Evolutionary conservation across 64 coral and sea anemone genomes (phyloP).

Genomic region (Stichodactyla mertensii): DNA sequence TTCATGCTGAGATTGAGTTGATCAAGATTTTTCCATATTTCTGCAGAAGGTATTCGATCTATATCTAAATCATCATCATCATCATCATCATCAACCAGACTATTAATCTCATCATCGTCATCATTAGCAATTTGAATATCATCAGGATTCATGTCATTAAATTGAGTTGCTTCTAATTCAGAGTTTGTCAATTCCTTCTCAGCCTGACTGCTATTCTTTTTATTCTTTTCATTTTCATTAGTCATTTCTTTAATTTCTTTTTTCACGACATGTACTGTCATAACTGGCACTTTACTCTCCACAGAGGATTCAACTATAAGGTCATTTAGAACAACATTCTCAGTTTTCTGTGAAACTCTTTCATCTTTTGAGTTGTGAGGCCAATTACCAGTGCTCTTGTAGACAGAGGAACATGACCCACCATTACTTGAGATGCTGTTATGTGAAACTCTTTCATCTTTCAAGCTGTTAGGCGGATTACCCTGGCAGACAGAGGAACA

Average conservation of each 20-base stretch:
- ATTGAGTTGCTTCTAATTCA: neutral
- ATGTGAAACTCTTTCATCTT: too few species aligned
- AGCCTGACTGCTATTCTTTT: neutral
- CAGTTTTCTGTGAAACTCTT: too few species aligned
- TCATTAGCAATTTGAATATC: neutral
- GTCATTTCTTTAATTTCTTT: neutral
- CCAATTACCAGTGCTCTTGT: neutral
- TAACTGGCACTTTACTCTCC: neutral
- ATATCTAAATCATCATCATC: slow-evolving; percentile 41
- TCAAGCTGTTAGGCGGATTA: neutral
- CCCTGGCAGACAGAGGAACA: neutral
- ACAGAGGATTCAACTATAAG: neutral
- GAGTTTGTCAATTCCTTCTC: neutral
- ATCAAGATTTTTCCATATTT: slow-evolving; percentile 62
- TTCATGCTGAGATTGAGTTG: slow-evolving; percentile 51
- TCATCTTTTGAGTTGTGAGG: neutral
- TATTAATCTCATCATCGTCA: neutral
- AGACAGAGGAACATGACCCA: neutral
- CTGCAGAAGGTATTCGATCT: slow-evolving; percentile 57
- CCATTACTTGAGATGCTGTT: neutral
- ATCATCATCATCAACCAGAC: slow-evolving; percentile 4
- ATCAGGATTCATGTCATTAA: neutral
- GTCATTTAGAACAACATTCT: neutral
- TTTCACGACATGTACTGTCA: neutral
- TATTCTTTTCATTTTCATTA: neutral